Conservation (phyloP, 1,140 invertebrate genomes). For the Eupristina koningsbergeri region DNA sequence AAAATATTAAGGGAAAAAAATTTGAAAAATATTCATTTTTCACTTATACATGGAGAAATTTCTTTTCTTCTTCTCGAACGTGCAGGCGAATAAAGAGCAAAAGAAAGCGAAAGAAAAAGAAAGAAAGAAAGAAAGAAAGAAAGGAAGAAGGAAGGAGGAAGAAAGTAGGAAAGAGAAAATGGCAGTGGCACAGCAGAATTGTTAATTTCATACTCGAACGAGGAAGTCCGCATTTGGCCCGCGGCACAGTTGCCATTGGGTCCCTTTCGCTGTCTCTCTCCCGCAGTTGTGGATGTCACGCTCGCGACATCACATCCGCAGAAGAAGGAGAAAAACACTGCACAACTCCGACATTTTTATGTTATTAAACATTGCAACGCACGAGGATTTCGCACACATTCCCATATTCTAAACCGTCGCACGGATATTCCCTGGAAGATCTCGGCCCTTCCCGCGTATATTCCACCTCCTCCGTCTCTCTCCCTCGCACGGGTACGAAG, state of each 20-base stretch:
- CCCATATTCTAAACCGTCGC: constrained; percentile 59
- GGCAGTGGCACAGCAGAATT: constrained; percentile 54
- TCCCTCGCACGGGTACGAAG: neutral
- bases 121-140: neutral
- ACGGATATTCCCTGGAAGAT: constrained; percentile 43
- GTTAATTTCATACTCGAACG: constrained; percentile 63
- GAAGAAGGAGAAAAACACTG: neutral
- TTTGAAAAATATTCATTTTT: neutral
- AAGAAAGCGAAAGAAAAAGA: neutral
- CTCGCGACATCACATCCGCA: neutral
- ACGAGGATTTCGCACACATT: constrained; percentile 63
- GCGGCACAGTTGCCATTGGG: constrained; percentile 36
- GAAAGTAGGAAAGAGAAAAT: constrained; percentile 1
- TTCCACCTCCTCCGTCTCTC: neutral
- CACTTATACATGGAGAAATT: constrained; percentile 28
- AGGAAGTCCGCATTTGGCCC: constrained; percentile 55
- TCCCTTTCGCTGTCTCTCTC: neutral
- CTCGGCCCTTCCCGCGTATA: constrained; percentile 6
- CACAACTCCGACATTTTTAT: constrained; percentile 59
- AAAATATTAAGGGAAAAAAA: too few species aligned
- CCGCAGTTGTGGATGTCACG: neutral
- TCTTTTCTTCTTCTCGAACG: constrained; percentile 51
- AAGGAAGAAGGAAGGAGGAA: neutral
- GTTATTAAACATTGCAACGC: constrained; percentile 68
- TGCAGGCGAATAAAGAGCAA: constrained; percentile 51